Conservation (phyloP, 2,113 vertebrate genomes). For the Notothenia coriiceps region DNA sequence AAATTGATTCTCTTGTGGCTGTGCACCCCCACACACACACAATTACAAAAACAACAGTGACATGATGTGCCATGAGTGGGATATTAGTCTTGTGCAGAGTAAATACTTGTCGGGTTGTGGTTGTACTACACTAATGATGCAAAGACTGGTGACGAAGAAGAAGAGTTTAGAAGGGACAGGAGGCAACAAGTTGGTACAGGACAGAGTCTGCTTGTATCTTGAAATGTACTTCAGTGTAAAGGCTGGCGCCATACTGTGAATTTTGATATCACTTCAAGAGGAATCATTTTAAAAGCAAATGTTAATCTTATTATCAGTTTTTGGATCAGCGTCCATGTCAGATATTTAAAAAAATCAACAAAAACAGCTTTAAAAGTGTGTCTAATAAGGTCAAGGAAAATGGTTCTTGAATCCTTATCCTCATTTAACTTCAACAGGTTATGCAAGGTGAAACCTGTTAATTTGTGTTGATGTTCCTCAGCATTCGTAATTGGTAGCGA, state of each 20-base stretch:
- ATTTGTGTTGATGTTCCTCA: not conserved
- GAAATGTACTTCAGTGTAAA: constrained; percentile 13
- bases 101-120: constrained; percentile 15
- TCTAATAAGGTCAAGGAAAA: not conserved
- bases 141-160: constrained; percentile 26
- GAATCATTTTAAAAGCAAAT: constrained; percentile 12
- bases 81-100: constrained; percentile 6
- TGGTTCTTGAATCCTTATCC: not conserved
- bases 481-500: not conserved
- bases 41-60: not conserved
- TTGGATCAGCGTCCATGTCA: not conserved
- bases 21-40: not conserved
- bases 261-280: constrained; percentile 21
- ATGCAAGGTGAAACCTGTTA: not conserved
- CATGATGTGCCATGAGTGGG: constrained; percentile 11
- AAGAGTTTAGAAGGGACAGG: constrained; percentile 18
- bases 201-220: constrained; percentile 19
- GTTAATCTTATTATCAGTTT: not conserved
- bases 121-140: not conserved
- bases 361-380: not conserved
- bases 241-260: not conserved
- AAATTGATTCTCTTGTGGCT: constrained; percentile 36
- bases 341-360: constrained; percentile 9
- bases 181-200: constrained; percentile 6
- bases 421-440: not conserved